Evolutionary conservation across 37 sponge, comb jelly and placozoan species (phyloP), one percentile per base, ranked within the genome.

Genomic region (Petrosia ficiformis): DNA sequence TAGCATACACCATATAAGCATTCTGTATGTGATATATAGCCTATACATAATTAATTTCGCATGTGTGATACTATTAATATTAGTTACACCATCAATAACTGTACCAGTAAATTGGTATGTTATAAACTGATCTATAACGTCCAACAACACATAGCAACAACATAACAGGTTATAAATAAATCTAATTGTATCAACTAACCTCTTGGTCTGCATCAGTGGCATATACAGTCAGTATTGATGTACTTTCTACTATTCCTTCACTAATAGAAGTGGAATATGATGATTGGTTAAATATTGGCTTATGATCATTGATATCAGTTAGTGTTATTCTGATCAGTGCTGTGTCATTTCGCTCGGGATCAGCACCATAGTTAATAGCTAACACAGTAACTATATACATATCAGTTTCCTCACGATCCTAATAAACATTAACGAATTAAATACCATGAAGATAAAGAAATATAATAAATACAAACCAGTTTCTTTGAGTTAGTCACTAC

Each of bases 321-420:
- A 86, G 65, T 16, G 31, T 69, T 26, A 86, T 67, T 4, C 16
- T 43, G 3, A 86, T 75, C 58, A 2, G 67, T 37, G 61, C 70
- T 16, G 39, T 59, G 37, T 42, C 30, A 6, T 21, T n/a, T 1
- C n/a, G 65, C 1, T 54, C 71, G 11, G 32, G 21, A 30, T 34
- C 14, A 34, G 75, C 68, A 4, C 30, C 67, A 35, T 36, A 43
- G 64, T 86, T 86, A 70, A 37, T 79, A 73, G 86, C 86, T 31
- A 73, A 30, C 4, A 76, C 77, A 36, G 65, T 76, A 4, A 83
- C 52, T n/a, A 28, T 24, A 68, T 29, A 75, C 22, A 3, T 8
- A 29, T 41, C 25, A 24, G 32, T 36, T 0, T 1, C 21, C 32
- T 81, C 82, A 25, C 82, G 48, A 57, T 81, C 82, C 82, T 81